Conservation (phyloP, 2,113 vertebrate genomes). For the Setophaga coronata region DNA sequence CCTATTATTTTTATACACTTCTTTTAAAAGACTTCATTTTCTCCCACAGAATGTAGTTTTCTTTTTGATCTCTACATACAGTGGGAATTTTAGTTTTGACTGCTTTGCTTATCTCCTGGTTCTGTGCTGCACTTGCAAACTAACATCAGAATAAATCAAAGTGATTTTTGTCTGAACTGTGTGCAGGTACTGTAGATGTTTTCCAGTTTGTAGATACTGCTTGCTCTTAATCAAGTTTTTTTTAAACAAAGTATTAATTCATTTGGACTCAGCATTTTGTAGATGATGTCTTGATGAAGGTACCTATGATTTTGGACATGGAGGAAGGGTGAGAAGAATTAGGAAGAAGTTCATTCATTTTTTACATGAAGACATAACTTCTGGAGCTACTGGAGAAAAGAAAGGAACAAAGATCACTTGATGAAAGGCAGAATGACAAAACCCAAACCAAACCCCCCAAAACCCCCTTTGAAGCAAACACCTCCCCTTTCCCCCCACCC, state of each 20-base stretch:
- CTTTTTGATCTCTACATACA: background rate
- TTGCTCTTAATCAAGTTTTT: background rate
- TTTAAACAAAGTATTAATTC: background rate
- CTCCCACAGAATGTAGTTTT: background rate
- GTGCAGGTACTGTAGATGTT: background rate
- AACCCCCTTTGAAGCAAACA: background rate
- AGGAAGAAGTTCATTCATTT: background rate
- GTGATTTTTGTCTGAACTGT: background rate
- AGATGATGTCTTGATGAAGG: background rate
- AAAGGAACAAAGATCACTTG: background rate
- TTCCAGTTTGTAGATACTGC: background rate
- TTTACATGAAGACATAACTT: background rate
- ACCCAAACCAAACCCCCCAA: background rate
- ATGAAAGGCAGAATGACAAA: background rate
- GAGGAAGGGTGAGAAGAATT: background rate
- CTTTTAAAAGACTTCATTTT: background rate
- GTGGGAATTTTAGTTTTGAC: background rate
- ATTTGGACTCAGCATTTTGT: background rate
- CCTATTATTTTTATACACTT: background rate
- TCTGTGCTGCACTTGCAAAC: background rate
- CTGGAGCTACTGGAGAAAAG: background rate
- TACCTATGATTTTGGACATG: background rate
- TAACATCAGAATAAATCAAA: background rate
- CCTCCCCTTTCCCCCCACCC: fast-evolving
- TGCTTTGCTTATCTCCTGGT: background rate